These are phyloP conservation scores for Rhinichthys klamathensis DNA, from an alignment of 2,113 vertebrate species.

Conservation along the genomic window DNA sequence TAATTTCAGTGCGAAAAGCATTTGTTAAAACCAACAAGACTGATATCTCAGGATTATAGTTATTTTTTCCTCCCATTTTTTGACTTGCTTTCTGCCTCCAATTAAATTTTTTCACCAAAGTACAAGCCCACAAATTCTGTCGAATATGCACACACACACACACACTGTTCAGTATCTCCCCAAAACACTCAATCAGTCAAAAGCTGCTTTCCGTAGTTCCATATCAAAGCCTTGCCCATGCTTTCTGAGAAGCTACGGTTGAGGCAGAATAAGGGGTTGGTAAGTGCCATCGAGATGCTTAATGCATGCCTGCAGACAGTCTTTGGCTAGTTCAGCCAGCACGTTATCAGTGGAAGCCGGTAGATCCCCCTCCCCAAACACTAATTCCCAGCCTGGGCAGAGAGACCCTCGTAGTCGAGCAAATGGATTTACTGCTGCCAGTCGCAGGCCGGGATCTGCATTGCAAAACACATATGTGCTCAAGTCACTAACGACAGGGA, in stretches of 20 bases:
- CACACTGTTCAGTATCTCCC: conserved; percentile 46
- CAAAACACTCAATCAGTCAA: conserved; percentile 50
- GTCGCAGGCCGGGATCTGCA: conserved; percentile 63
- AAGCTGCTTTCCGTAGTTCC: conserved; percentile 55
- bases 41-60: neutral
- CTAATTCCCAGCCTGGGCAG: conserved; percentile 65
- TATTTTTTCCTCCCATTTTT: neutral
- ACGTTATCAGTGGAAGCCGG: conserved; percentile 67
- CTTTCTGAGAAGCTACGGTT: conserved; percentile 41
- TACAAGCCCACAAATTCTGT: conserved; percentile 9
- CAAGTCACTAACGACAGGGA: conserved; percentile 58
- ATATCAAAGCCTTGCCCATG: conserved; percentile 53
- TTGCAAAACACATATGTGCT: conserved; percentile 62
- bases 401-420: conserved; percentile 52
- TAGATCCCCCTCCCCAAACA: conserved; percentile 63
- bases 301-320: conserved; percentile 68
- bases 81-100: neutral
- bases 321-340: conserved; percentile 63
- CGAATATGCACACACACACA: conserved; percentile 27
- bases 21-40: neutral
- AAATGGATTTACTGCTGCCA: conserved; percentile 63
- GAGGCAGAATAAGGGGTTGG: conserved; percentile 36
- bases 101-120: neutral
- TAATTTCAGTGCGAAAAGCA: neutral
- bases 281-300: conserved; percentile 52